Base-by-base conservation (phyloP, 2,888 invertebrate species). In the Hipparchia sbordonii region DNA sequence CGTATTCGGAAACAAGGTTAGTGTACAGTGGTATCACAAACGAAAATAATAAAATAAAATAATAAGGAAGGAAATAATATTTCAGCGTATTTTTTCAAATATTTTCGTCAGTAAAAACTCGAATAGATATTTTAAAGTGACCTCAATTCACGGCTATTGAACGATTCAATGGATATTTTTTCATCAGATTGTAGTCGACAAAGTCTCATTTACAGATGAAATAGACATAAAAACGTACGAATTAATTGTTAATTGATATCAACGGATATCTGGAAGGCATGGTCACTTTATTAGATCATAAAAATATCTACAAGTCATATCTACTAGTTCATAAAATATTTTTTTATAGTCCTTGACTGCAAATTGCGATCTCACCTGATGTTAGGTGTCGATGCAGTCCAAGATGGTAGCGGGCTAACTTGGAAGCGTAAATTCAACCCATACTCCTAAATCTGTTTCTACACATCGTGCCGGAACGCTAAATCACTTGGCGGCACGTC, bases 191-290 rank as follows among this genome's bases (percentile, higher is more conserved):
- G 10, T 62, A 10, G 59, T 60, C 79, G 82, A 82, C 84, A 81
- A 83, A 83, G 65, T 77, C 78, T 80, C 76, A 79, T 79, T 82
- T 80, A 83, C 83, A 85, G 81, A 84, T 82, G 81, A 79, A 77
- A 80, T 79, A 78, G 80, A 77, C 77, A 79, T 82, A 84, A 89
- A 89, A 88, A 88, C 85, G 84, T 85, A 78, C 84, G 39, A 84
- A 85, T 89, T 89, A 88, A 89, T 89, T 88, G 84, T 84, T 83
- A 88, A 91, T 90, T 81, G 81, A 79, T 88, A 89, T 89, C 90
- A 88, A 91, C 89, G 81, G 81, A 79, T 88, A 89, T 89, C 89
- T 86, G 86, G 86, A 88, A 87, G 85, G 83, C 77, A 79, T 54
- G 60, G 62, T 69, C 52, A 67, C 60, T 66, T 71, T 66, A 66